Conservation (phyloP, 2,797 vertebrate species). For the Periophthalmus magnuspinnatus region DNA sequence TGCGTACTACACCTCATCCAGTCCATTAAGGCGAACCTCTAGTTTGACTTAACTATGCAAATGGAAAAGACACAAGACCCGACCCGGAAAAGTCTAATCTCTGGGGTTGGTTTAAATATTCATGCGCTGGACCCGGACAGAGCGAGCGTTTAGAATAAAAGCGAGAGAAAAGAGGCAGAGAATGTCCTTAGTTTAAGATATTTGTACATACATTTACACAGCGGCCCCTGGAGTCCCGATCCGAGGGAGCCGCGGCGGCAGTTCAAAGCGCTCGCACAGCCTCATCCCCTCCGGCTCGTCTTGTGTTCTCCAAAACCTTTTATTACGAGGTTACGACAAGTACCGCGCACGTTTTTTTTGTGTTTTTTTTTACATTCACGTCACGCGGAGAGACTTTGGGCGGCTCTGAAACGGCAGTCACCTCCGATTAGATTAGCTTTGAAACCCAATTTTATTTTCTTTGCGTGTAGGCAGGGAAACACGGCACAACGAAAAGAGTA, state of each 20-base stretch:
- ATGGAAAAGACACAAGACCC: conserved; percentile 18
- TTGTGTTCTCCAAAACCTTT: conserved; percentile 33
- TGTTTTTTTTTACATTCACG: conserved; percentile 21
- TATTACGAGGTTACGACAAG: neutral
- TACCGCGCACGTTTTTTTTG: neutral
- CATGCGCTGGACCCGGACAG: conserved; percentile 7
- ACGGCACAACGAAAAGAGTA: conserved; percentile 14
- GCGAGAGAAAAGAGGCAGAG: conserved; percentile 23
- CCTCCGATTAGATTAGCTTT: conserved; percentile 24
- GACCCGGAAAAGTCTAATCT: conserved; percentile 17
- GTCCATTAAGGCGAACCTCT: conserved; percentile 12
- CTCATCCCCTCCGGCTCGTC: conserved; percentile 22
- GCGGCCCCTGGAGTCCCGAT: conserved; percentile 15
- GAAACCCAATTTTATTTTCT: conserved; percentile 19
- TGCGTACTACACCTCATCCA: conserved; percentile 5
- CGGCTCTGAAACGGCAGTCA: conserved; percentile 3
- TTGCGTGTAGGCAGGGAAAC: conserved; percentile 3
- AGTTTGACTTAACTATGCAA: conserved; percentile 12
- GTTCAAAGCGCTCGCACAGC: conserved; percentile 28
- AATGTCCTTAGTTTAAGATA: conserved; percentile 24
- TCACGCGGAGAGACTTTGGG: conserved; percentile 3
- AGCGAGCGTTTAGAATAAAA: conserved; percentile 4
- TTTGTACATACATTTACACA: conserved; percentile 21
- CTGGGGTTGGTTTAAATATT: conserved; percentile 27
- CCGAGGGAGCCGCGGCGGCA: neutral